phyloP scores from a whole-genome alignment of 2,113 vertebrate genomes.

The Salvelinus alpinus region DNA sequence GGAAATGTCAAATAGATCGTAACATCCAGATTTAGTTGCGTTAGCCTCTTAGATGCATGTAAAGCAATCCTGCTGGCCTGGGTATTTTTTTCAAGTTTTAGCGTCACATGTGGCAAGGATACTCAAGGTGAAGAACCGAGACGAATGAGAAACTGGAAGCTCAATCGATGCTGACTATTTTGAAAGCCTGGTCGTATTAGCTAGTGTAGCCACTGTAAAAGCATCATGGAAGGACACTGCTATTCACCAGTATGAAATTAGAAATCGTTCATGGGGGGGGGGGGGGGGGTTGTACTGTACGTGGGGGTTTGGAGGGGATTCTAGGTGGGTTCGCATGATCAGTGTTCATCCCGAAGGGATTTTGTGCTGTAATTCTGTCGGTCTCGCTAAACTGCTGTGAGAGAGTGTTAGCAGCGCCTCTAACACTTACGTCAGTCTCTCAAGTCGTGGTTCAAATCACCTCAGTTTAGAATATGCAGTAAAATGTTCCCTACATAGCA shows the following conservation, averaged over 20 bases:
- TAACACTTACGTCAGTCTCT: too few species aligned
- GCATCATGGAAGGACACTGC: constrained; percentile 63
- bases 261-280: too few species aligned
- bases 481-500: too few species aligned
- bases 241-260: constrained; percentile 22
- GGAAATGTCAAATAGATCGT: constrained; percentile 18
- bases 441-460: too few species aligned
- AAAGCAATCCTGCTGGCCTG: constrained; percentile 37
- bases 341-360: constrained; percentile 28
- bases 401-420: neutral
- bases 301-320: too few species aligned
- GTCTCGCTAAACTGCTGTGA: constrained; percentile 21
- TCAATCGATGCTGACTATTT: constrained; percentile 75
- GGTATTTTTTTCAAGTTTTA: constrained; percentile 17
- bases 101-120: constrained; percentile 14
- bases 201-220: constrained; percentile 69
- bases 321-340: too few species aligned
- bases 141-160: constrained; percentile 68
- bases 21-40: constrained; percentile 4
- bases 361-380: constrained; percentile 38
- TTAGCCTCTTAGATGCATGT: neutral
- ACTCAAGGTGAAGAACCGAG: constrained; percentile 62
- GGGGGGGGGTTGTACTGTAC: too few species aligned
- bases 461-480: too few species aligned
- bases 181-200: constrained; percentile 38